Percentiles rank a stretch among this genome's conserved stretches.
These are phyloP conservation scores for Loriculus beryllinus DNA, from an alignment of 2,797 vertebrate species.

Conservation along the genomic window DNA sequence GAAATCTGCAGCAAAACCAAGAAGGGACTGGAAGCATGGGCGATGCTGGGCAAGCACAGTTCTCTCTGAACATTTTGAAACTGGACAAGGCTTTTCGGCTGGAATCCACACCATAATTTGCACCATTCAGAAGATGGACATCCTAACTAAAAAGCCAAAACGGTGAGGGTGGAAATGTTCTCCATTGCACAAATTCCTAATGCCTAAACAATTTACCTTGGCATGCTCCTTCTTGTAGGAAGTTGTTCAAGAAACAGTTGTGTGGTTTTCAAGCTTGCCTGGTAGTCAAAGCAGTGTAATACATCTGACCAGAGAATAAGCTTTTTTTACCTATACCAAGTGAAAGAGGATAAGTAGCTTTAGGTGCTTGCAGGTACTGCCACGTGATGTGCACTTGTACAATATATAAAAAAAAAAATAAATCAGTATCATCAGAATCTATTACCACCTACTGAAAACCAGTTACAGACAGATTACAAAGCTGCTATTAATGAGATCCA, in stretches of 20 bases:
- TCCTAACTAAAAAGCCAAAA: neutral
- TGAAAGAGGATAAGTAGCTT: neutral
- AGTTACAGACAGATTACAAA: slow-evolving; percentile 22
- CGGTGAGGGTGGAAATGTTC: neutral
- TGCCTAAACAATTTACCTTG: slow-evolving; percentile 1
- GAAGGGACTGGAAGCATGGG: neutral
- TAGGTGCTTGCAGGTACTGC: neutral
- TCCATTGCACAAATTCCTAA: neutral
- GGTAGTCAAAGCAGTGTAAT: neutral
- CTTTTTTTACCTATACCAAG: neutral
- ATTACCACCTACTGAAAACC: neutral
- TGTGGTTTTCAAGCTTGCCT: neutral
- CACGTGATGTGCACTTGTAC: neutral
- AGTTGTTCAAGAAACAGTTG: neutral
- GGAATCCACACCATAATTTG: neutral
- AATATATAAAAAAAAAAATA: neutral
- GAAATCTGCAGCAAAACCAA: neutral
- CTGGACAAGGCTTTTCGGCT: neutral
- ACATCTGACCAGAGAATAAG: neutral
- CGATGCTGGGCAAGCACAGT: neutral
- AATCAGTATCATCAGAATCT: neutral
- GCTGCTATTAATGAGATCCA: neutral
- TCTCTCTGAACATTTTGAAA: neutral
- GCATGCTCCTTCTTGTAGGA: neutral
- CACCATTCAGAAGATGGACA: neutral